Evolutionary conservation across 2,797 vertebrate genomes (phyloP).

Genomic region (Gobionotothen gibberifrons): DNA sequence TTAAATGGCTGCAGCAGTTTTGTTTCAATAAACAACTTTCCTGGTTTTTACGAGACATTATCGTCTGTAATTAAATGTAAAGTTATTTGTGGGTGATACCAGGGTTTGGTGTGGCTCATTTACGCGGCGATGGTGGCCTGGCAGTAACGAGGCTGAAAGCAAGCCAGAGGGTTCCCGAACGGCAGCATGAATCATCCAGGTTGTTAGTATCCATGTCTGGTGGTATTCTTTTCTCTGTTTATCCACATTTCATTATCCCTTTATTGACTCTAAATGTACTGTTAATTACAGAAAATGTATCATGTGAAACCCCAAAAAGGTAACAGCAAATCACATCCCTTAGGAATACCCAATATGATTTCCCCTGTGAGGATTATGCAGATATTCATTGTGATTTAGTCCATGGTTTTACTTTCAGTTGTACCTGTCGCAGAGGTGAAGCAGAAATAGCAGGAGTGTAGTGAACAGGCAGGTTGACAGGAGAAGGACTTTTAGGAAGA

Average conservation of each 20-base stretch:
- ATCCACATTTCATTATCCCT: background rate
- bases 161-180: background rate
- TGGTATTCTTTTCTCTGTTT: background rate
- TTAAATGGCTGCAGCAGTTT: background rate
- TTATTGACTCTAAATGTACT: background rate
- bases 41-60: background rate
- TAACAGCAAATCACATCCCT: too few species aligned
- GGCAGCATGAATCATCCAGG: background rate
- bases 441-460: constrained; percentile 85
- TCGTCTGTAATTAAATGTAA: background rate
- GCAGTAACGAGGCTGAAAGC: background rate
- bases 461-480: constrained; percentile 82
- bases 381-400: too few species aligned
- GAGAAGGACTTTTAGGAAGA: constrained; percentile 76
- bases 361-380: too few species aligned
- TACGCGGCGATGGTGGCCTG: fast-evolving
- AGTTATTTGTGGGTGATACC: background rate
- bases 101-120: background rate
- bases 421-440: constrained; percentile 85
- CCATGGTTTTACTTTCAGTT: background rate
- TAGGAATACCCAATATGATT: too few species aligned
- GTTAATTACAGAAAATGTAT: background rate
- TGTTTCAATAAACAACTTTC: background rate
- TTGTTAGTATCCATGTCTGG: background rate
- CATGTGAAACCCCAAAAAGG: background rate